Conservation (phyloP, 2,888 invertebrate species). For the Noctua janthina region DNA sequence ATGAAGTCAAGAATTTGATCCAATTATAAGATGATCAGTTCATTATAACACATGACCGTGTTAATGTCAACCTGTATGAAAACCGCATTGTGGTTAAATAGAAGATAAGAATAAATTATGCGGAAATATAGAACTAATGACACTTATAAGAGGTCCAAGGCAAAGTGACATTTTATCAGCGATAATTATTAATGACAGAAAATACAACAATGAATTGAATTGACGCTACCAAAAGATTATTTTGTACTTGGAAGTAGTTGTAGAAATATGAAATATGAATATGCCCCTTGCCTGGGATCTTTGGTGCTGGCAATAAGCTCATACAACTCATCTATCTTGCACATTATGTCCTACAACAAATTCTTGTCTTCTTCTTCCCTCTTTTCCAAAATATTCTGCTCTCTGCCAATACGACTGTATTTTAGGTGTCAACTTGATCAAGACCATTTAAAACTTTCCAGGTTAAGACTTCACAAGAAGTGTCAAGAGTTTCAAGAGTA, state of each 20-base stretch:
- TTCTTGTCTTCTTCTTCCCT: neutral
- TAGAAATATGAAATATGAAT: neutral
- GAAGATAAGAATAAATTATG: conserved; percentile 32
- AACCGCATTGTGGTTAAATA: conserved; percentile 48
- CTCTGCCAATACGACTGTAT: neutral
- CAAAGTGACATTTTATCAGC: neutral
- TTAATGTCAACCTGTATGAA: conserved; percentile 33
- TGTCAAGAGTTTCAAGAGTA: conserved; percentile 86
- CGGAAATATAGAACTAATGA: conserved; percentile 34
- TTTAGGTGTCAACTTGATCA: neutral
- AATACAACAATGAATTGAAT: neutral
- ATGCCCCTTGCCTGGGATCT: neutral
- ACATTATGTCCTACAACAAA: neutral
- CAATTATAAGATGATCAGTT: conserved; percentile 8
- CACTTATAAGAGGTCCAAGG: neutral
- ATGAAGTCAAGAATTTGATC: conserved; percentile 25
- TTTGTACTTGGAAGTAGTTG: neutral
- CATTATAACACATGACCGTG: neutral
- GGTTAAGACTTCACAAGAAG: conserved; percentile 89
- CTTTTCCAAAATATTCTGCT: neutral
- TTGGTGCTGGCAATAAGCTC: neutral
- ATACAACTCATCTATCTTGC: neutral
- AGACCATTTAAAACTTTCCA: conserved; percentile 66
- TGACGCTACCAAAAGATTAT: neutral
- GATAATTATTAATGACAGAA: neutral